Base-by-base conservation (phyloP, 64 coral and sea anemone genomes). In the Dendronephthya gigantea region DNA sequence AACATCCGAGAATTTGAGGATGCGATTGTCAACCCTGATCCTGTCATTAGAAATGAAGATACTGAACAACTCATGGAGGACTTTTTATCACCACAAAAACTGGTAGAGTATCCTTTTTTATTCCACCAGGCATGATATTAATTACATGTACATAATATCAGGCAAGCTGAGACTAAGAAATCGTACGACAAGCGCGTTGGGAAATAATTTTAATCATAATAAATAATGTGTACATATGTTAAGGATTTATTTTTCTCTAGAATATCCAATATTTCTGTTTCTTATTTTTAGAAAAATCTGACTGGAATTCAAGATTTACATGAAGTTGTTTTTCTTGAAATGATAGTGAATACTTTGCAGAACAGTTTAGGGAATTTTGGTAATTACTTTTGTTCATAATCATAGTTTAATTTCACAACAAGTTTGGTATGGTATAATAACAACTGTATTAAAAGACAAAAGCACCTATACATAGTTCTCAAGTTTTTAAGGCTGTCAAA, bases 311-410 rank as follows among this genome's bases (percentile, higher is more conserved):
- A 87, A 17, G 87, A 98, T 83, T 82, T 98, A 40, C 83, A 98
- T 56, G 87, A 93, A 70, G 88, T 98, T 16, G 75, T 83, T 11
- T 90, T 65, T 29, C 89, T 98, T 35, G 95, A 98, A 72, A 98
- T 98, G 95, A 90, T 84, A 87, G 95, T 98, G 14, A 89, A 98
- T 49, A 98, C 95, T 41, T 87, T 82, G 40, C 91, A 98, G 40
- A 93, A 93, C 70, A 98, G 95, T 79, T 85, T 98, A 83, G 95
- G 95, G 38, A 98, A 98, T 76, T 98, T 98, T 92, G 95, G 95
- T 98, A 66, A 90, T 85, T 83, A 45, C 11, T 45, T n/a, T n/a
- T n/a, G n/a, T n/a, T n/a, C n/a, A n/a, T n/a, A n/a, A n/a, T n/a
- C n/a, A n/a, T n/a, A n/a, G n/a, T n/a, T n/a, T n/a, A n/a, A n/a